A percentile compares a stretch with the other conserved stretches of the same genome.
Conservation (phyloP, 1,140 invertebrate genomes). For the Parapsyche elsis region DNA sequence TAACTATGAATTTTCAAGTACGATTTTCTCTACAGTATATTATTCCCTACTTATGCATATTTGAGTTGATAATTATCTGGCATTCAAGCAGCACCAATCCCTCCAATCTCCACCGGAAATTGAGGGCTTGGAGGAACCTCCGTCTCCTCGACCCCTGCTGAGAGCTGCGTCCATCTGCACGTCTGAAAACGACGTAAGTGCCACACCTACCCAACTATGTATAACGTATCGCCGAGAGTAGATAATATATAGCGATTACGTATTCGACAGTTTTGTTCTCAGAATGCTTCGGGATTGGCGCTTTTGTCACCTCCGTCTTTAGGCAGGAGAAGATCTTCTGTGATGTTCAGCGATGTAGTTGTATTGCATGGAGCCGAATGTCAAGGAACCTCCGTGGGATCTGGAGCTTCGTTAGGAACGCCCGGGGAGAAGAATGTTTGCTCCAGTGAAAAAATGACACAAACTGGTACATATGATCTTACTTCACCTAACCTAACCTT, state of each 20-base stretch:
- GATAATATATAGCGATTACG: neutral
- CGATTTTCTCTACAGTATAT: no score
- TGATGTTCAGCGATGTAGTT: slow-evolving; percentile 89
- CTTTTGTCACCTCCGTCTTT: slow-evolving; percentile 75
- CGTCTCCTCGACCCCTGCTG: slow-evolving; percentile 47
- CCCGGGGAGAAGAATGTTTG: slow-evolving; percentile 75
- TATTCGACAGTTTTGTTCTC: slow-evolving; percentile 42
- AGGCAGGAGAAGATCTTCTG: slow-evolving; percentile 77
- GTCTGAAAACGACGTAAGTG: slow-evolving; percentile 52
- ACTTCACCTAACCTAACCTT: no score
- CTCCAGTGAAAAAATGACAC: slow-evolving; percentile 89
- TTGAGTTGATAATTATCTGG: neutral
- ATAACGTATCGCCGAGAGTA: neutral
- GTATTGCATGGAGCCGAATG: slow-evolving; percentile 73
- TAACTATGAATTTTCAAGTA: no score
- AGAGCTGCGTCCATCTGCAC: slow-evolving; percentile 52
- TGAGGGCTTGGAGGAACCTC: slow-evolving; percentile 48
- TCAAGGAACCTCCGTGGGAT: slow-evolving; percentile 55
- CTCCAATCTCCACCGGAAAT: slow-evolving; percentile 36
- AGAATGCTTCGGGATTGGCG: slow-evolving; percentile 67
- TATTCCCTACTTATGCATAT: no score
- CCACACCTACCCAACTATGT: neutral
- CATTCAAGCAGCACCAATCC: slow-evolving; percentile 42
- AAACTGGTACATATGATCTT: slow-evolving; percentile 81
- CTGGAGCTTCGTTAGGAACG: slow-evolving; percentile 52